phyloP scores from a whole-genome alignment of 2,113 vertebrate species.

The Chaetodon auriga region DNA sequence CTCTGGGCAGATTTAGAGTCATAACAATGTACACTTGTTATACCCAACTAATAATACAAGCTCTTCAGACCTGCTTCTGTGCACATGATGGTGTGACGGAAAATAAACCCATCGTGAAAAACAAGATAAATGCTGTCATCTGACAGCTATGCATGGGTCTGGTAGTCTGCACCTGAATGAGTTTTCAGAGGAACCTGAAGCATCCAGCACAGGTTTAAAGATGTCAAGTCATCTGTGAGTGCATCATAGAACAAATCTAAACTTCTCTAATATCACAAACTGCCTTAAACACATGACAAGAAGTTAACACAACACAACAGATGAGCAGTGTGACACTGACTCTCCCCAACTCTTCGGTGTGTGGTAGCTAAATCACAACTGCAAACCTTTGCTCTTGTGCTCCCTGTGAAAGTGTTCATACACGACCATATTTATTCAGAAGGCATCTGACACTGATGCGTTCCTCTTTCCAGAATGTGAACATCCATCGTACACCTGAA shows the following conservation, averaged over 20 bases:
- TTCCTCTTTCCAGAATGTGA: slow-evolving; percentile 88
- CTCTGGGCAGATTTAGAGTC: background rate
- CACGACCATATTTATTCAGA: background rate
- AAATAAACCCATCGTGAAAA: background rate
- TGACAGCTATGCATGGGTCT: background rate
- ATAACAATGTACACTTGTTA: background rate
- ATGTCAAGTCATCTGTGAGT: background rate
- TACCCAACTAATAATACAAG: background rate
- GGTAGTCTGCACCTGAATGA: background rate
- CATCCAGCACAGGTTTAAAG: background rate
- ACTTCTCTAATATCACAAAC: background rate
- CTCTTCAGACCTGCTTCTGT: background rate
- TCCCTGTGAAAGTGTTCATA: background rate
- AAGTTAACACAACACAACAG: background rate
- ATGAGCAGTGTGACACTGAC: background rate
- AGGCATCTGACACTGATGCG: slow-evolving; percentile 34
- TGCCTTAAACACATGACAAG: too few relatives aligned
- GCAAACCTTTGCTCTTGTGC: background rate
- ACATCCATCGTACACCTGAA: slow-evolving; percentile 86
- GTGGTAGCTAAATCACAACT: background rate
- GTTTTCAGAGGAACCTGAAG: background rate
- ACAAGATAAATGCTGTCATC: background rate
- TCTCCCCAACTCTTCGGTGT: background rate
- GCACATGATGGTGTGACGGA: background rate
- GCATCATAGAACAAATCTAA: background rate